Percentiles rank a stretch among this genome's conserved stretches.
Evolutionary conservation across 2,113 vertebrate species (phyloP).

Genomic region (Octodon degus): DNA sequence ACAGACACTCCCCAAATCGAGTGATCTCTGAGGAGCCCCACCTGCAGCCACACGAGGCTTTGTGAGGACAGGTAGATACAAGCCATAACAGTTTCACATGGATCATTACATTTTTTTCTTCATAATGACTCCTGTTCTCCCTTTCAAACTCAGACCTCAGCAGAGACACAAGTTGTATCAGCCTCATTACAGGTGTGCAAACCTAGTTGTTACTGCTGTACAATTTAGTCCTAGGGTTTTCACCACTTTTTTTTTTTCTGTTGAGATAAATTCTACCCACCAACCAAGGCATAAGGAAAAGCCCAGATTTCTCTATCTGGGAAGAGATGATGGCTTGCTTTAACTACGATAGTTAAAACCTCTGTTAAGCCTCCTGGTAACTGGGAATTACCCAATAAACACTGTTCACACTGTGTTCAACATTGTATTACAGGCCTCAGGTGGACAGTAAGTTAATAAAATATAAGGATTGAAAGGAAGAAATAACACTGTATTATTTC

Average conservation of each 20-base stretch:
- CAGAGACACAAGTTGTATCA: accelerated
- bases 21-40: not conserved
- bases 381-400: not conserved
- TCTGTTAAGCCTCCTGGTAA: not conserved
- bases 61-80: not conserved
- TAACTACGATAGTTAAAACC: not conserved
- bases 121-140: not conserved
- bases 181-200: not conserved
- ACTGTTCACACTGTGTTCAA: not conserved
- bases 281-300: not conserved
- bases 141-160: not conserved
- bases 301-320: not conserved
- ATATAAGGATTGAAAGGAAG: not conserved
- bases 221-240: not conserved
- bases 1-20: not conserved
- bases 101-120: not conserved
- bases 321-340: not conserved
- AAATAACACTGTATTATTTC: not conserved
- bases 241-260: not conserved
- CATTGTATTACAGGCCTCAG: too few species aligned
- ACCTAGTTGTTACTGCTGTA: not conserved
- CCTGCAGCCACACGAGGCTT: not conserved
- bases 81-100: not conserved
- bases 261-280: not conserved
- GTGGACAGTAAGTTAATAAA: not conserved